These are phyloP conservation scores for Sminthurides bifidus DNA, from an alignment of 1,140 invertebrate genomes.

Conservation along the genomic window DNA sequence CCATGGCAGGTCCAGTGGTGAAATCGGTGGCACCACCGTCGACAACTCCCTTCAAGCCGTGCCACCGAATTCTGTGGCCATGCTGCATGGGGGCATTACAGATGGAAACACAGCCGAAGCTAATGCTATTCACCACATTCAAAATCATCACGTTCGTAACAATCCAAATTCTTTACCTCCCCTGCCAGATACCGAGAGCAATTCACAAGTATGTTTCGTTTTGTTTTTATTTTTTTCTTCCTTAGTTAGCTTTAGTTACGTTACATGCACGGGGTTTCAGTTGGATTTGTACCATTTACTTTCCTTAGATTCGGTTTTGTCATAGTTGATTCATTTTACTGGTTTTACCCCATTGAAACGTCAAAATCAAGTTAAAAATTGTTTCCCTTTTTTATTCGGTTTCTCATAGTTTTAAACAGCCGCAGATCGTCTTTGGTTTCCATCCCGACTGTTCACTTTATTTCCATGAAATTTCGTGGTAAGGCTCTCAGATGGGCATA, in stretches of 20 bases:
- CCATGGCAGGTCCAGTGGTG: slow-evolving; percentile 19
- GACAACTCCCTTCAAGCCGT: slow-evolving; percentile 16
- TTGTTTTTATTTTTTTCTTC: slow-evolving; percentile 10
- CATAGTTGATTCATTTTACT: no score
- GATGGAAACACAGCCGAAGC: slow-evolving; percentile 13
- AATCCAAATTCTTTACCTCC: slow-evolving; percentile 30
- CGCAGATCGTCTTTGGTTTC: no score
- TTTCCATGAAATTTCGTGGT: no score
- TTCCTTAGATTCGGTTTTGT: no score
- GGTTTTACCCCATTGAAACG: no score
- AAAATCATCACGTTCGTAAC: slow-evolving; percentile 26
- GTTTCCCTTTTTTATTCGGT: no score
- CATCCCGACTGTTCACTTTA: no score
- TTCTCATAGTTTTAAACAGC: no score
- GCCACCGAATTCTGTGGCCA: slow-evolving; percentile 11
- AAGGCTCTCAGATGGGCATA: no score
- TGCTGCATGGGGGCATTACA: slow-evolving; percentile 5
- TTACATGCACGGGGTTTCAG: no score
- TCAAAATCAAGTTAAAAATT: no score
- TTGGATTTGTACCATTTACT: no score
- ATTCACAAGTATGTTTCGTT: slow-evolving; percentile 29
- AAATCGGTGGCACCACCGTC: slow-evolving; percentile 7
- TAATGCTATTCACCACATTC: slow-evolving; percentile 21
- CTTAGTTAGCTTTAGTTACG: slow-evolving; percentile 2
- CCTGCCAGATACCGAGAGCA: slow-evolving; percentile 27